Base-by-base conservation (phyloP, 2,888 invertebrate species). In the Pollenia griseotomentosa region DNA sequence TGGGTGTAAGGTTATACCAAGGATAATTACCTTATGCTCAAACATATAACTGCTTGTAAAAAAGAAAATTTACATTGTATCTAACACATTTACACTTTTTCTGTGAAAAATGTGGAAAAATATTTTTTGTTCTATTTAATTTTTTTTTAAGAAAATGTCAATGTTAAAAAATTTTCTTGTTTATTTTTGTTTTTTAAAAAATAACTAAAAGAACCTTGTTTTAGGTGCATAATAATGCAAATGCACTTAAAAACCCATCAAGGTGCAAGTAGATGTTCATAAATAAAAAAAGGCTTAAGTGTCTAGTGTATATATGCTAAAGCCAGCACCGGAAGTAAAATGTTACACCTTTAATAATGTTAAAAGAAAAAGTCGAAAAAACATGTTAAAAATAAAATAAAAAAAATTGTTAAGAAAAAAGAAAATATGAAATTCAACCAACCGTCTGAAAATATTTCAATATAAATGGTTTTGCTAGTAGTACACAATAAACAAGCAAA, bases 21-120 rank as follows among this genome's bases (percentile, higher is more conserved):
- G 87, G 81, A 87, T 84, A 87, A 84, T 78, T 74, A 74, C 77
- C 84, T 78, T 84, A 70, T 68, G 71, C 51, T 73, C 81, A 57
- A 6, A 53, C 33, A 6, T 33, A 6, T 33, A 6, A 33, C 33
- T 33, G 33, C 0, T 6, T 33, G 6, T 2, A 53, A 23, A 71
- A 53, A 33, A 16, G 1, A 16, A n/a, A 8, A 48, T 7, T 48
- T 33, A 46, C 9, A 55, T 8, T 66, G 7, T 59, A 19, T 19
- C 2, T 19, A 11, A 75, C 14, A 61, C 33, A 14, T 51, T 63
- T 44, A 44, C 51, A 53, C 61, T 44, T 1, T n/a, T 71, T 1
- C 14, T 11, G 51, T 4, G 33, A 33, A 33, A 33, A 33, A 33
- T 33, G 6, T 33, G 5, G 6, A 0, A 2, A 23, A 23, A 2